Percentiles rank a stretch among this genome's conserved stretches.
Evolutionary conservation across 2,113 vertebrate species (phyloP).

Genomic region (Sula dactylatra): DNA sequence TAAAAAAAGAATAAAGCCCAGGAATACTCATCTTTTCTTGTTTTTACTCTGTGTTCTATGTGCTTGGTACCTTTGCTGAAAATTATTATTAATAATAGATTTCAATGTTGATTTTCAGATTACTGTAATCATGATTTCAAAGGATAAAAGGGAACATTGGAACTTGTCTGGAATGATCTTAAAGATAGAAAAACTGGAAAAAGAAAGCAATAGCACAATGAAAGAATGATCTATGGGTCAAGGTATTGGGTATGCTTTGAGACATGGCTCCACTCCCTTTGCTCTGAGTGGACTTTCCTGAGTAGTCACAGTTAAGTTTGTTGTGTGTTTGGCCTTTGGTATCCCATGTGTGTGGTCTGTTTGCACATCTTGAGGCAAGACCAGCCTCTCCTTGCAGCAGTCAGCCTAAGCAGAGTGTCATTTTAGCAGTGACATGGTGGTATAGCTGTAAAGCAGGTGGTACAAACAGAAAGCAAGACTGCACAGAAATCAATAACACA

Average conservation of each 20-base stretch:
- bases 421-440: neutral
- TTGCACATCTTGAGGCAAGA: neutral
- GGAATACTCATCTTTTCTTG: neutral
- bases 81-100: neutral
- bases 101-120: neutral
- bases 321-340: neutral
- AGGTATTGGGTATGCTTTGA: neutral
- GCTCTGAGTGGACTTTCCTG: neutral
- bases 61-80: neutral
- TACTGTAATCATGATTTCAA: neutral
- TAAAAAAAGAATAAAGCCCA: neutral
- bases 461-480: constrained; percentile 1
- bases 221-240: neutral
- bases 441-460: neutral
- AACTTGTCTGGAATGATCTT: neutral
- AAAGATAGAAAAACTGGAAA: neutral
- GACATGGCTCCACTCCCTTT: neutral
- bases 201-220: neutral
- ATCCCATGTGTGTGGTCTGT: neutral
- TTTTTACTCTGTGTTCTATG: neutral
- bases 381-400: neutral
- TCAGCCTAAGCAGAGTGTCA: neutral
- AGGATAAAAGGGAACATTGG: neutral
- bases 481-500: neutral
- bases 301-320: neutral